phyloP scores from a whole-genome alignment of 2,113 vertebrate genomes.

The Nesoenas mayeri region DNA sequence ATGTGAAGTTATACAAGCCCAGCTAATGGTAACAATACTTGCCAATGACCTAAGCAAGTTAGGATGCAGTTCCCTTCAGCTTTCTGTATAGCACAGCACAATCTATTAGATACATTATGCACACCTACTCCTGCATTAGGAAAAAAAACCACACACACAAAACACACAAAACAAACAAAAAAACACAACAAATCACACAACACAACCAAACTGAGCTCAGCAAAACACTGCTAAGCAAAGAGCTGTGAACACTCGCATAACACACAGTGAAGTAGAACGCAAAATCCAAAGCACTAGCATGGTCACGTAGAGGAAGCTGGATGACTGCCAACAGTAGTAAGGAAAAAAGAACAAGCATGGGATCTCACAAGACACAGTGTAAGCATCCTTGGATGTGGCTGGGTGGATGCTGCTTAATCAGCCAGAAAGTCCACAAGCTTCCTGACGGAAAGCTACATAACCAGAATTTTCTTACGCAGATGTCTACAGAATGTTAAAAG shows the following conservation, averaged over 20 bases:
- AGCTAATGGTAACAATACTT: background rate
- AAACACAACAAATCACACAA: background rate
- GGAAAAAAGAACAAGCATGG: background rate
- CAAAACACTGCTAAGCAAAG: background rate
- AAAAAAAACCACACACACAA: background rate
- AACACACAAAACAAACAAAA: background rate
- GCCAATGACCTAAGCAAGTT: background rate
- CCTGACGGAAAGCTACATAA: background rate
- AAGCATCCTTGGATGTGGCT: background rate
- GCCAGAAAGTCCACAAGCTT: fast-evolving
- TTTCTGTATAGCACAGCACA: background rate
- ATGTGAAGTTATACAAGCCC: background rate
- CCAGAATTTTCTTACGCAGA: background rate
- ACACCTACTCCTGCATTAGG: background rate
- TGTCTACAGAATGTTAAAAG: background rate
- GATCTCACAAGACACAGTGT: background rate
- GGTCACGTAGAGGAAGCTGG: background rate
- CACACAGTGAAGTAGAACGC: background rate
- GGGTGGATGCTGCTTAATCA: background rate
- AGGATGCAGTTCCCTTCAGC: background rate
- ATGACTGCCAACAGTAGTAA: background rate
- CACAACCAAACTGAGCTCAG: background rate
- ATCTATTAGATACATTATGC: background rate
- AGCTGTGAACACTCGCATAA: background rate
- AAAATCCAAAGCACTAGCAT: background rate